Percentiles rank a stretch among this genome's conserved stretches.
These are phyloP conservation scores for Diuraphis noxia DNA, from an alignment of 1,140 invertebrate species.

Conservation along the genomic window DNA sequence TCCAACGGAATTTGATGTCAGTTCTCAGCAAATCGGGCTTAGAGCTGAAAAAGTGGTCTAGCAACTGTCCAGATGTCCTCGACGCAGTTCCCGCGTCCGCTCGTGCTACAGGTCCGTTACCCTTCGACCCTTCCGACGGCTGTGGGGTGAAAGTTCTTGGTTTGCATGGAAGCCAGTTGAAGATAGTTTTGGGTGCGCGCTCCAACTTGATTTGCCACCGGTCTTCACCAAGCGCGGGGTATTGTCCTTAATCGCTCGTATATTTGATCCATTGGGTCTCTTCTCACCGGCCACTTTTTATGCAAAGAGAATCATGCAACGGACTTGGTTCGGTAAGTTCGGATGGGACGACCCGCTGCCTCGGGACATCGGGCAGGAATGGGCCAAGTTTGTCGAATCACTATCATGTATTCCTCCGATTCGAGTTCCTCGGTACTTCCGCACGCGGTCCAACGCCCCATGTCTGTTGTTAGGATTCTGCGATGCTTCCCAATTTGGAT, in stretches of 20 bases:
- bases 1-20: background rate
- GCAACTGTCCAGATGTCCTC: background rate
- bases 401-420: background rate
- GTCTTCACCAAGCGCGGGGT: constrained; percentile 37
- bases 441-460: background rate
- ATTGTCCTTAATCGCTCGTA: background rate
- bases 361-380: accelerated
- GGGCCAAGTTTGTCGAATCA: background rate
- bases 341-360: constrained; percentile 29
- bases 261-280: constrained; percentile 32
- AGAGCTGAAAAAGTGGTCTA: background rate
- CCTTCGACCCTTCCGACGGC: background rate
- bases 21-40: background rate
- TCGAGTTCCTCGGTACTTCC: background rate
- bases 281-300: constrained; percentile 28
- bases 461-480: constrained; percentile 55
- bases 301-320: constrained; percentile 17
- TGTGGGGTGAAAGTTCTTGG: background rate
- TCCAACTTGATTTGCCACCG: constrained; percentile 18
- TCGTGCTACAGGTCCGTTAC: background rate
- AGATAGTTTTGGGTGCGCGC: constrained; percentile 43
- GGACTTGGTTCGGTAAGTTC: background rate
- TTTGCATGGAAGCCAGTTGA: constrained; percentile 18
- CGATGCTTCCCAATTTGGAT: too few species aligned
- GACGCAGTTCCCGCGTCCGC: background rate